Percentiles rank a stretch among this genome's conserved stretches.
Conservation (phyloP, 1,140 invertebrate species). For the Drosophila pruinosa region DNA sequence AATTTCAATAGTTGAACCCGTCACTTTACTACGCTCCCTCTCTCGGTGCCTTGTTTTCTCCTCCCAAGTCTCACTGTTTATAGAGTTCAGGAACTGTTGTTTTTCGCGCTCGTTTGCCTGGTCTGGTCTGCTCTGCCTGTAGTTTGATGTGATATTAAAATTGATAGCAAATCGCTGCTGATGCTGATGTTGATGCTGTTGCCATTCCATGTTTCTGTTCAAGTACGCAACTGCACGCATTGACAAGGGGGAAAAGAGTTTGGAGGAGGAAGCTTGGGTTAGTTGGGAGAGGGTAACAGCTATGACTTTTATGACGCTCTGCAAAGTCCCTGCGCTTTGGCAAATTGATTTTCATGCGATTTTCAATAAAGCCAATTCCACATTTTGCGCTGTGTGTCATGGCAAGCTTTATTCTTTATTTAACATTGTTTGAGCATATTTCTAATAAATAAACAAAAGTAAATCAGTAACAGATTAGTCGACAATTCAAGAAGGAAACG, state of each 20-base stretch:
- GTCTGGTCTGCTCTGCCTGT: slow-evolving; percentile 59
- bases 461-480: slow-evolving; percentile 7
- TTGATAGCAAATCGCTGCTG: slow-evolving; percentile 79
- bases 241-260: neutral
- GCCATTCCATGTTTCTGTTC: slow-evolving; percentile 36
- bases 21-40: neutral
- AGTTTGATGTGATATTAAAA: slow-evolving; percentile 81
- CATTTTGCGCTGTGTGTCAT: slow-evolving; percentile 52
- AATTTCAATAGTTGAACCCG: slow-evolving; percentile 71
- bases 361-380: slow-evolving; percentile 77
- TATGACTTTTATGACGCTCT: slow-evolving; percentile 53
- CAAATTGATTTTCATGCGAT: slow-evolving; percentile 75
- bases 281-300: neutral
- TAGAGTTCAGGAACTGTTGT: slow-evolving; percentile 37
- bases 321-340: slow-evolving; percentile 51
- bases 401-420: slow-evolving; percentile 26
- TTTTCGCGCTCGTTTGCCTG: slow-evolving; percentile 60
- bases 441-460: slow-evolving; percentile 10
- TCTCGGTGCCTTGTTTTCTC: neutral
- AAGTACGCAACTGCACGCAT: slow-evolving; percentile 46
- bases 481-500: neutral
- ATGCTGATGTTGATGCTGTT: slow-evolving; percentile 31
- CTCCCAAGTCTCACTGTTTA: neutral
- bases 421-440: slow-evolving; percentile 23
- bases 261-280: neutral